Evolutionary conservation across 2,797 vertebrate genomes (phyloP).

Genomic region (Pogonophryne albipinna): DNA sequence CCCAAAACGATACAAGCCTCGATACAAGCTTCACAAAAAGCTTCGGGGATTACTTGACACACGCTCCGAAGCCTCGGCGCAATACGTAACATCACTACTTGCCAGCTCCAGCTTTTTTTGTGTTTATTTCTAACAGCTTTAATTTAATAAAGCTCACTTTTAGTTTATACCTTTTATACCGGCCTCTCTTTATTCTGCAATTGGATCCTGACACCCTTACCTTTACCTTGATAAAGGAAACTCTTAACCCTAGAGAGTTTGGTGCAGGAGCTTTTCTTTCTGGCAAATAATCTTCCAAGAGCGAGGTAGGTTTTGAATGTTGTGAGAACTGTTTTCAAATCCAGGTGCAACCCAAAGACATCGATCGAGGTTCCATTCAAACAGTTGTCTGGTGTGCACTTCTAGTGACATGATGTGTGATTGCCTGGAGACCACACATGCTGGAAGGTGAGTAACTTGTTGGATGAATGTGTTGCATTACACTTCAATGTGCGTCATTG

Average conservation of each 20-base stretch:
- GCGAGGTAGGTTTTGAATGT: not conserved
- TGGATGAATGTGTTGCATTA: slow-evolving; percentile 10
- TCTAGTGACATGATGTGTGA: not conserved
- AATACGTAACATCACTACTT: no score
- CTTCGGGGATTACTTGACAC: no score
- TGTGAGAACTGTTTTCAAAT: not conserved
- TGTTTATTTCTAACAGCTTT: no score
- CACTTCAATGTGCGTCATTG: not conserved
- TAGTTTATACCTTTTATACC: no score
- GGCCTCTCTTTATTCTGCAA: no score
- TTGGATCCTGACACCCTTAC: no score
- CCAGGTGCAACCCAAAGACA: slow-evolving; percentile 14
- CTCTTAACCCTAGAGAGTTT: not conserved
- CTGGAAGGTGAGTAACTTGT: not conserved
- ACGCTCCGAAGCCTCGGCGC: no score
- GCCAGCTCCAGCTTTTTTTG: no score
- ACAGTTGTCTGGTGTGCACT: not conserved
- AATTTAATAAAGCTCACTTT: no score
- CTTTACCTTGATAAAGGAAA: not conserved
- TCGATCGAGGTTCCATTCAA: not conserved
- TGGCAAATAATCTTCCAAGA: not conserved
- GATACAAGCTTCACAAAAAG: no score
- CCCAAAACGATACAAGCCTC: no score
- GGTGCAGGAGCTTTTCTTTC: not conserved
- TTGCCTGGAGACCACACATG: slow-evolving; percentile 7